Base-by-base conservation (phyloP, 1,140 invertebrate species). In the Littorina saxatilis region DNA sequence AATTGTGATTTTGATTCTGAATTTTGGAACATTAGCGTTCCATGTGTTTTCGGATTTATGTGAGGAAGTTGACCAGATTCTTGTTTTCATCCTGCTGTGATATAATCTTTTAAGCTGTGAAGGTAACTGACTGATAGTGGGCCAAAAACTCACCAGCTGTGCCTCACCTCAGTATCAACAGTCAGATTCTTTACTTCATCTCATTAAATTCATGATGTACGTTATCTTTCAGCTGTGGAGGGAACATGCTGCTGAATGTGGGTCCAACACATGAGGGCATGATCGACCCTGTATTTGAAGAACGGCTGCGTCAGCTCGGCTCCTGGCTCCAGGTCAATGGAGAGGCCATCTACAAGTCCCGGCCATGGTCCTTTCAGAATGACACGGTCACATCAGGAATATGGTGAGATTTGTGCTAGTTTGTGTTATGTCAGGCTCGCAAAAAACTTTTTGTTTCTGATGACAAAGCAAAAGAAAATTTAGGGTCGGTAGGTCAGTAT, bases 231-330 rank as follows among this genome's bases (percentile, higher is more conserved):
- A 96, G 96, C 83, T 97, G 96, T 89, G 96, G 96, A 91, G 97
- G 97, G 37, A 99, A 99, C 92, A 93, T 97, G 15, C 90, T 98
- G 13, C 95, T 99, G 86, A 99, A 99, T 91, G 94, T 99, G 82
- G 97, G 98, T 1, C 98, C 98, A 17, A 97, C 97, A 0, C 96
- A 96, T 88, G 96, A 98, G 86, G 98, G 98, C 2, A 95, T 94
- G 3, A 98, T 99, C 79, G 89, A 94, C 15, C 96, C 97, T 13
- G 97, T 99, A 87, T 98, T 96, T 92, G 95, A 99, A 93, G 97
- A 99, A 88, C 93, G 98, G 81, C 93, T 99, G 0, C 89, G 94
- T 2, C 90, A 94, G 85, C 63, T 94, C n/a, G 95, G 95, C 55
- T 81, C 90, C 17, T 98, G 97, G 97, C 91, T 99, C 9, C 87